Evolutionary conservation across 2,888 invertebrate genomes (phyloP).

Genomic region (Agelastica alni): DNA sequence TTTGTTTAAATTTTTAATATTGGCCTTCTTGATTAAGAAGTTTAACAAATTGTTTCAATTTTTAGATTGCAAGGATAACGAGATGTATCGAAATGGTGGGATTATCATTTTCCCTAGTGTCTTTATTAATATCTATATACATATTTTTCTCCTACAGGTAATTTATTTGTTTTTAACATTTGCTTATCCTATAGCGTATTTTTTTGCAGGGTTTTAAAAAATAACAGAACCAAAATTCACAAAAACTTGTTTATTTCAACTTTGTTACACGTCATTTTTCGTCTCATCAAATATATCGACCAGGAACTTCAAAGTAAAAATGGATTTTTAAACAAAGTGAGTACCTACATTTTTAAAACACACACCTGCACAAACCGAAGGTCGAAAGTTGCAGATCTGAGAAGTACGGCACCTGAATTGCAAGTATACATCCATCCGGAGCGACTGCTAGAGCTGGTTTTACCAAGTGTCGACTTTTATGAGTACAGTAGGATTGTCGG

Average conservation of each 20-base stretch:
- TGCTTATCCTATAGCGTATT: not conserved
- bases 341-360: slow-evolving; percentile 42
- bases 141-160: slow-evolving; percentile 86
- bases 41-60: slow-evolving; percentile 30
- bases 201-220: slow-evolving; percentile 70
- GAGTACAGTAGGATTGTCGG: too few relatives aligned
- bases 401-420: too few relatives aligned
- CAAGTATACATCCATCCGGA: too few relatives aligned
- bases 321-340: slow-evolving; percentile 67
- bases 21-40: too few relatives aligned
- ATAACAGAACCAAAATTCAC: slow-evolving; percentile 84
- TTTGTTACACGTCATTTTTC: slow-evolving; percentile 73
- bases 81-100: slow-evolving; percentile 82
- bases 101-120: slow-evolving; percentile 75
- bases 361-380: too few relatives aligned
- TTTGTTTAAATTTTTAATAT: too few relatives aligned
- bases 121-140: slow-evolving; percentile 73
- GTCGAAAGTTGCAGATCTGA: too few relatives aligned
- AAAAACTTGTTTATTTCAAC: slow-evolving; percentile 84
- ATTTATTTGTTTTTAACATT: slow-evolving; percentile 36
- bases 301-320: slow-evolving; percentile 58
- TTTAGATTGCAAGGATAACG: slow-evolving; percentile 71
- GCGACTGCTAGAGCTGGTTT: too few relatives aligned
- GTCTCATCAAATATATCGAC: slow-evolving; percentile 76
- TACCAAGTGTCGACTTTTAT: too few relatives aligned